Percentiles rank a stretch among this genome's conserved stretches.
Evolutionary conservation across 2,888 invertebrate species (phyloP).

Genomic region (Cistogaster globosa): DNA sequence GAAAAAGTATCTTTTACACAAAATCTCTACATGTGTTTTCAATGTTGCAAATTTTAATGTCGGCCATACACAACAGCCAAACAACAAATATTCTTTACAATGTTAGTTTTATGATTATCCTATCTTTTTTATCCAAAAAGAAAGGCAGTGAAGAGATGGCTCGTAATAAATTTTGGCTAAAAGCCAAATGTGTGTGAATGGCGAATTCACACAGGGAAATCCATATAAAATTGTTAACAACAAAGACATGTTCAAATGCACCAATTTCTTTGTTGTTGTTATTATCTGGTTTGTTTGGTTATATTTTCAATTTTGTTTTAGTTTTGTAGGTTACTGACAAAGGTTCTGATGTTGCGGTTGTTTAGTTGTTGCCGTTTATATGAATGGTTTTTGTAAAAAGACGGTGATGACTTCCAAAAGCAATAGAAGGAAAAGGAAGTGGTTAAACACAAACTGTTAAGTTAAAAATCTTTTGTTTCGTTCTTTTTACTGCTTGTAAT

Average conservation of each 20-base stretch:
- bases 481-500: neutral
- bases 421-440: conserved; percentile 25
- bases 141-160: conserved; percentile 2
- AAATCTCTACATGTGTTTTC: conserved; percentile 36
- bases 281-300: conserved; percentile 5
- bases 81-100: conserved; percentile 22
- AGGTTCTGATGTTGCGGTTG: neutral
- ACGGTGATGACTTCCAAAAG: conserved; percentile 12
- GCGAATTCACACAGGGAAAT: conserved; percentile 21
- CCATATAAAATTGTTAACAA: conserved; percentile 41
- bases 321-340: conserved; percentile 24
- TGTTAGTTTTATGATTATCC: conserved; percentile 39
- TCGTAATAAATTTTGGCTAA: conserved; percentile 63
- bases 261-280: neutral
- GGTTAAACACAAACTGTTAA: conserved; percentile 38
- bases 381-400: conserved; percentile 21
- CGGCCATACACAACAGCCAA: conserved; percentile 18
- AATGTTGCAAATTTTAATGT: conserved; percentile 56
- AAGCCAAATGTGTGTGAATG: conserved; percentile 44
- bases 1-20: conserved; percentile 19
- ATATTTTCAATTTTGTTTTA: conserved; percentile 18
- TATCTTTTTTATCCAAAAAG: conserved; percentile 42
- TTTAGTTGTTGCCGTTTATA: conserved; percentile 4
- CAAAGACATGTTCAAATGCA: conserved; percentile 34
- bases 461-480: neutral